Evolutionary conservation across 2,888 invertebrate genomes (phyloP), one percentile per base, ranked within the genome.

Genomic region (Frankliniella fusca): DNA sequence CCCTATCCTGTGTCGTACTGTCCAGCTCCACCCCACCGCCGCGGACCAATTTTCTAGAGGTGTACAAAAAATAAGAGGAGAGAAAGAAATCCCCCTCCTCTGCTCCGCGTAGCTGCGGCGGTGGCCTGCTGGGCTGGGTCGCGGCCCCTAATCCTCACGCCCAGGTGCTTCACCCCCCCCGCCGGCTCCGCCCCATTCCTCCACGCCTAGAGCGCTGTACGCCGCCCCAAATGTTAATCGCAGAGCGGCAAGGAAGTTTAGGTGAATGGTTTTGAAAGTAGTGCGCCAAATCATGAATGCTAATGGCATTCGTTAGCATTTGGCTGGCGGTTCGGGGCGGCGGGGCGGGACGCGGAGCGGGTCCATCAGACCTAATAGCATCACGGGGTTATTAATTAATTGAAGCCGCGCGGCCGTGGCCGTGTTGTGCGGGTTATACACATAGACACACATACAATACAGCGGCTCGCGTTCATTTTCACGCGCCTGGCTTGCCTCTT

Each of bases 201-300:
- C 38, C 38, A 2, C 38, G 38, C 61, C 61, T 15, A n/a, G n/a
- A n/a, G n/a, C n/a, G n/a, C n/a, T n/a, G n/a, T n/a, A n/a, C 61
- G 18, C 61, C 61, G 61, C 38, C 5, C 15, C 15, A 9, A 76
- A 76, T 76, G 70, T 11, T 76, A 76, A 76, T 76, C 27, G 27
- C 23, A 15, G 54, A 54, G 10, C n/a, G 11, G 9, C 9, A 9
- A 23, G 70, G 70, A 76, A 76, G 70, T 76, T 76, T 76, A 11
- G 70, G 27, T 76, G 70, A 76, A 76, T 76, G 70, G 70, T 23
- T 23, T 76, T 27, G 23, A 2, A 76, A 76, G 70, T 76, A 76
- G 70, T 76, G 70, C 23, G 70, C 70, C 70, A 76, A 76, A 76
- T 76, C 70, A 76, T 76, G 70, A 27, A 76, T 76, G 70, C 70